Conservation (phyloP, 1,140 invertebrate genomes). For the Pseudomyrmex dendroicus region DNA sequence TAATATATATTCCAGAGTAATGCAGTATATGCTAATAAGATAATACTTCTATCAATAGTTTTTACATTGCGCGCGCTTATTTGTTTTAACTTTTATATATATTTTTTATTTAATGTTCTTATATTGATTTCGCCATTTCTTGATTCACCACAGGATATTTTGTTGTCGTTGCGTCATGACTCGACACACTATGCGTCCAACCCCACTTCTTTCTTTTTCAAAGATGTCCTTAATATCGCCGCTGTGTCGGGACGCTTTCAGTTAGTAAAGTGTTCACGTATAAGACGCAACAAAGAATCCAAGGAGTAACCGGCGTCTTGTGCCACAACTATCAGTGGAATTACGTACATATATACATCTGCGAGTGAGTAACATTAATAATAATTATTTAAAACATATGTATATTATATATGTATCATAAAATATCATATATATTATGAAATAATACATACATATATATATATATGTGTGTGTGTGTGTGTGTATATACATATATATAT, state of each 20-base stretch:
- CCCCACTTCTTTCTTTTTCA: conserved; percentile 29
- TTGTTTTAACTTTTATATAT: no score
- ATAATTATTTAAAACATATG: neutral
- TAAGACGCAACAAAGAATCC: conserved; percentile 6
- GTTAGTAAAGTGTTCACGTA: conserved; percentile 12
- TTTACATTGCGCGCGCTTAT: no score
- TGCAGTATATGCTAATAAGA: no score
- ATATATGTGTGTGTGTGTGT: no score
- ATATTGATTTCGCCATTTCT: conserved; percentile 1
- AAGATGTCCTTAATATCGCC: conserved; percentile 46
- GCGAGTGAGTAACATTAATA: conserved; percentile 13
- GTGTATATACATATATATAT: no score
- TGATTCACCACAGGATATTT: conserved; percentile 25
- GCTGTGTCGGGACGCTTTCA: conserved; percentile 38
- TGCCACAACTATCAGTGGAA: neutral
- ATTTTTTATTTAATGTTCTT: no score
- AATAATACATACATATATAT: no score
- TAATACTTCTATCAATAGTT: no score
- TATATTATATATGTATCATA: neutral
- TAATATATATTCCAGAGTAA: no score
- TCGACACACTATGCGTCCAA: conserved; percentile 28
- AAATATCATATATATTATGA: no score
- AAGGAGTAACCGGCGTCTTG: neutral
- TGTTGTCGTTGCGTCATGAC: conserved; percentile 42
- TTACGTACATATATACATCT: neutral